A percentile compares a stretch with the other conserved stretches of the same genome.
These are phyloP conservation scores for Psittacus erithacus DNA, from an alignment of 2,113 vertebrate genomes.

Conservation along the genomic window DNA sequence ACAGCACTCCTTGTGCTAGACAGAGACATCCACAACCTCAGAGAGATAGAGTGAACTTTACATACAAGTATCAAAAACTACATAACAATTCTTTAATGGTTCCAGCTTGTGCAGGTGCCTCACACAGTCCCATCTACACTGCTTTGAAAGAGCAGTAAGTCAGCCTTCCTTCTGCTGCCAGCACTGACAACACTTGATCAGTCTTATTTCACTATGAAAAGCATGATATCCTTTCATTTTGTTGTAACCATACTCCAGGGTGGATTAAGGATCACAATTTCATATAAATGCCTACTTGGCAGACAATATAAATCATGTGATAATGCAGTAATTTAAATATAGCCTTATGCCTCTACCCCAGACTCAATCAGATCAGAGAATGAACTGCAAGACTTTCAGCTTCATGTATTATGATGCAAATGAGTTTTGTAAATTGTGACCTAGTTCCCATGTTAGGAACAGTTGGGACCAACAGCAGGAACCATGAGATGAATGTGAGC, in stretches of 20 bases:
- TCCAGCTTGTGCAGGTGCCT: neutral
- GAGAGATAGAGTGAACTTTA: neutral
- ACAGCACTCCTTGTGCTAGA: neutral
- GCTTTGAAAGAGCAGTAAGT: neutral
- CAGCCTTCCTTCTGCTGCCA: neutral
- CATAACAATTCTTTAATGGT: neutral
- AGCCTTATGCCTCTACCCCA: neutral
- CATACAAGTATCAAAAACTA: neutral
- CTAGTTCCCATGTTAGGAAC: slow-evolving; percentile 71
- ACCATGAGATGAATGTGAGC: neutral
- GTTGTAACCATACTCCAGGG: neutral
- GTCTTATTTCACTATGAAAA: neutral
- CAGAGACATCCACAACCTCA: neutral
- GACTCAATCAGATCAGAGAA: neutral
- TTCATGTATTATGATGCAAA: slow-evolving; percentile 68
- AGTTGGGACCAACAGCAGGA: slow-evolving; percentile 48
- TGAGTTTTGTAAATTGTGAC: slow-evolving; percentile 71
- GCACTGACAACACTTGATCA: neutral
- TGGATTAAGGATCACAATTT: neutral
- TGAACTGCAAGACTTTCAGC: neutral
- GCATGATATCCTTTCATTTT: neutral
- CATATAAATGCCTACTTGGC: neutral
- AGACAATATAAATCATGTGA: neutral
- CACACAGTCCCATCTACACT: neutral
- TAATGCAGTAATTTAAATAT: neutral